Evolutionary conservation across 2,797 vertebrate genomes (phyloP), one percentile per base, ranked within the genome.

Genomic region (Anas bernieri): DNA sequence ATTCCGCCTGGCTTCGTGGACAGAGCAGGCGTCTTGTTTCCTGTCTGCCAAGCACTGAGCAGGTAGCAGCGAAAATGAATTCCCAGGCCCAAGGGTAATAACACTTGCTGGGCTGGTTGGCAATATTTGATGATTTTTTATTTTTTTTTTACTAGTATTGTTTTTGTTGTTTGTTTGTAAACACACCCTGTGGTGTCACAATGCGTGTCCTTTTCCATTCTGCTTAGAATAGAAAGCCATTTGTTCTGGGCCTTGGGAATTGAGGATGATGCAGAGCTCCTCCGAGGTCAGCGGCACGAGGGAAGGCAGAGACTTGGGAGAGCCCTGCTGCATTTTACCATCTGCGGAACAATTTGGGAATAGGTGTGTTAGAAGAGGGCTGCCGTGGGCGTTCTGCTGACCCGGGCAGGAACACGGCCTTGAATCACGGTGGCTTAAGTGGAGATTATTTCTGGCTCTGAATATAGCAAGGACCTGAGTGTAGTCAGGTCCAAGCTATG

Each of bases 1-100:
- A 94, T 91, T 92, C 86, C 88, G 58, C 17, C 14, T 87, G 77
- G 52, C 84, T 95, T 89, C 72, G 35, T 83, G 92, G 75, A 58
- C 30, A 55, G 76, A 72, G 62, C 82, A 77, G 76, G 76, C 17
- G 1, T 91, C 76, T 86, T 61, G 69, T 92, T 93, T 86, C 88
- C 41, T 66, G 0, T 86, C 73, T 84, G 75, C 85, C 90, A 93
- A 81, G 94, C 89, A 39, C 4, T 8, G 84, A 80, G 67, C 63
- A 73, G 43, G 12, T 82, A 35, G 78, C 41, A 23, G 55, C 86
- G 84, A 22, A 87, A 93, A 92, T 82, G 56, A 35, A 69, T 78
- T 88, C 81, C 56, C 43, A 35, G 59, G 70, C 59, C 72, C n/a
- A 6, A 31, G 50, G 33, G 41, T 37, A 41, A 18, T 33, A 61